Percentiles rank a stretch among this genome's conserved stretches.
phyloP scores from a whole-genome alignment of 2,888 invertebrate species.

The Seira musarum region DNA sequence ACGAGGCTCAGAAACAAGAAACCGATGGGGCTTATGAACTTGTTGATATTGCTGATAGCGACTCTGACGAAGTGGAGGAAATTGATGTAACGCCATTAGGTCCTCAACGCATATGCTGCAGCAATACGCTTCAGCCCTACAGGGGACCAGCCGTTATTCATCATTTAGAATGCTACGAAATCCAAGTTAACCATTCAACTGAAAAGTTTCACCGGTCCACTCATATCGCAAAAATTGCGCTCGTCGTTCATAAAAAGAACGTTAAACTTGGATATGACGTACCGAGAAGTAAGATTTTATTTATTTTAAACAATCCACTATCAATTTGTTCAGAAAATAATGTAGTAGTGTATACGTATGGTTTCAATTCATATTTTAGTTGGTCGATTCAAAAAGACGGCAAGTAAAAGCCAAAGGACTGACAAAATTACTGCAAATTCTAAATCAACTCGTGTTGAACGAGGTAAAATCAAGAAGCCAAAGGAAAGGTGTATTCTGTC shows the following conservation, averaged over 20 bases:
- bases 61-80: too few relatives aligned
- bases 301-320: not conserved
- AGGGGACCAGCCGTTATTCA: not conserved
- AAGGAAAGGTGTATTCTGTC: too few relatives aligned
- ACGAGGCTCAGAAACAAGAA: too few relatives aligned
- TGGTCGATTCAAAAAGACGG: too few relatives aligned
- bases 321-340: not conserved
- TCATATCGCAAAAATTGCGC: slow-evolving; percentile 17
- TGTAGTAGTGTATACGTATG: not conserved
- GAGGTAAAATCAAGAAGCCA: too few relatives aligned
- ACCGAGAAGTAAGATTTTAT: slow-evolving; percentile 16
- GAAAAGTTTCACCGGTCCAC: not conserved
- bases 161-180: slow-evolving; percentile 49
- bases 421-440: too few relatives aligned
- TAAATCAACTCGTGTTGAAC: too few relatives aligned
- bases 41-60: too few relatives aligned
- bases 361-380: too few relatives aligned
- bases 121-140: not conserved
- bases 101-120: not conserved
- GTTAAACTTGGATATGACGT: not conserved
- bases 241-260: slow-evolving; percentile 22
- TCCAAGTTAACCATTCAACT: slow-evolving; percentile 20
- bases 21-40: too few relatives aligned
- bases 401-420: too few relatives aligned
- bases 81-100: too few relatives aligned